A percentile compares a stretch with the other conserved stretches of the same genome.
phyloP scores from a whole-genome alignment of 2,113 vertebrate species.

The Ardeotis arabs region DNA sequence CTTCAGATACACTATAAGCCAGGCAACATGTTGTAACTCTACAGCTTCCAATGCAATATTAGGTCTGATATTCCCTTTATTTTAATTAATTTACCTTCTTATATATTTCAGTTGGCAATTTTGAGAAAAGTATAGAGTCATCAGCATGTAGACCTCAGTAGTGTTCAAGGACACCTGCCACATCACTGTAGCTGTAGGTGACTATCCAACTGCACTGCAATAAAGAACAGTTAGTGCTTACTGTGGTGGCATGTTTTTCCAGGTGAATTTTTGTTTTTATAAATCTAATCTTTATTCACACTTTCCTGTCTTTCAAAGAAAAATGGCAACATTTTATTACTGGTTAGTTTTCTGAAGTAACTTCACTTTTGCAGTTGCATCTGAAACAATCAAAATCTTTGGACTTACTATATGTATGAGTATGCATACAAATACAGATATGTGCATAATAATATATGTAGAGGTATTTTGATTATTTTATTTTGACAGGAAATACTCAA shows the following conservation, averaged over 20 bases:
- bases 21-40: background rate
- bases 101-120: background rate
- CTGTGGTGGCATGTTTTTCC: background rate
- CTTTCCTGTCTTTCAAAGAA: background rate
- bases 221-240: background rate
- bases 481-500: background rate
- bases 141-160: background rate
- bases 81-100: background rate
- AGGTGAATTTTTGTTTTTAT: background rate
- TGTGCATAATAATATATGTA: background rate
- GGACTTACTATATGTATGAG: background rate
- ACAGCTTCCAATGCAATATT: background rate
- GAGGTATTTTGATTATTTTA: background rate
- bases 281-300: background rate
- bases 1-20: background rate
- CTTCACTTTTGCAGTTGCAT: background rate
- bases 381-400: background rate
- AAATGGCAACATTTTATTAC: background rate
- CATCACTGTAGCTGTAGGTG: background rate
- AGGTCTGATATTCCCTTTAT: background rate
- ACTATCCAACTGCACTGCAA: accelerated
- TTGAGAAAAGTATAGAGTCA: background rate
- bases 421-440: background rate
- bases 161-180: background rate
- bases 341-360: background rate